Percentiles rank a stretch among this genome's conserved stretches.
Conservation (phyloP, 2,888 invertebrate genomes). For the Drosophila barbarae region DNA sequence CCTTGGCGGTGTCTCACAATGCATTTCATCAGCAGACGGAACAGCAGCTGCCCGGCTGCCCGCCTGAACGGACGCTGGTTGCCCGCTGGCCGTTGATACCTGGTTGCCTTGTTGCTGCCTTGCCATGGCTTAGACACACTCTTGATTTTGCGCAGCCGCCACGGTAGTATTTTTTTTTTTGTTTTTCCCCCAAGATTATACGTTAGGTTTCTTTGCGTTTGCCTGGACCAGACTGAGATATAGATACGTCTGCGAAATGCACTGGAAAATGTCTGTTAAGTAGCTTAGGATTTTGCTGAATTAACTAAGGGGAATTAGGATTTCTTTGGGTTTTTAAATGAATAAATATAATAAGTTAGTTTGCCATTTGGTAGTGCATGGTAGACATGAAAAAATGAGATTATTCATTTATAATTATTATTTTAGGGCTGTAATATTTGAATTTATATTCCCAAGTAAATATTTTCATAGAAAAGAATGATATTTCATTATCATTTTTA, state of each 20-base stretch:
- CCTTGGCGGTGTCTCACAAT: constrained; percentile 57
- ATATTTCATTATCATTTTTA: no score
- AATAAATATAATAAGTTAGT: no score
- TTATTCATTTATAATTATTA: background rate
- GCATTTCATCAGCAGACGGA: constrained; percentile 60
- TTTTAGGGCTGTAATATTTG: background rate
- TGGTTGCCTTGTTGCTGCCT: constrained; percentile 26
- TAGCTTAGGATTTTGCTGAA: background rate
- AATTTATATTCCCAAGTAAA: background rate
- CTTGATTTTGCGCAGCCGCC: constrained; percentile 60
- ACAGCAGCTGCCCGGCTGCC: constrained; percentile 54
- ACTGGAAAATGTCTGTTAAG: constrained; percentile 1
- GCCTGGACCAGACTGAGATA: constrained; percentile 61
- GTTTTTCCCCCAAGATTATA: constrained; percentile 64
- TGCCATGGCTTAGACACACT: constrained; percentile 64
- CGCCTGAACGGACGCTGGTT: constrained; percentile 15
- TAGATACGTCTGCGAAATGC: constrained; percentile 46
- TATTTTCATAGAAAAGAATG: background rate
- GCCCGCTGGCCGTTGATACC: constrained; percentile 28
- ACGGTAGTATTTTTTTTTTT: background rate
- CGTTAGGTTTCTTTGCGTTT: constrained; percentile 69
- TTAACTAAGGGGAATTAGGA: background rate
- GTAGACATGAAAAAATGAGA: background rate
- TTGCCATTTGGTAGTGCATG: no score
- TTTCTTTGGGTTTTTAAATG: background rate